These are phyloP conservation scores for Monopterus albus DNA, from an alignment of 2,113 vertebrate genomes.

Conservation along the genomic window DNA sequence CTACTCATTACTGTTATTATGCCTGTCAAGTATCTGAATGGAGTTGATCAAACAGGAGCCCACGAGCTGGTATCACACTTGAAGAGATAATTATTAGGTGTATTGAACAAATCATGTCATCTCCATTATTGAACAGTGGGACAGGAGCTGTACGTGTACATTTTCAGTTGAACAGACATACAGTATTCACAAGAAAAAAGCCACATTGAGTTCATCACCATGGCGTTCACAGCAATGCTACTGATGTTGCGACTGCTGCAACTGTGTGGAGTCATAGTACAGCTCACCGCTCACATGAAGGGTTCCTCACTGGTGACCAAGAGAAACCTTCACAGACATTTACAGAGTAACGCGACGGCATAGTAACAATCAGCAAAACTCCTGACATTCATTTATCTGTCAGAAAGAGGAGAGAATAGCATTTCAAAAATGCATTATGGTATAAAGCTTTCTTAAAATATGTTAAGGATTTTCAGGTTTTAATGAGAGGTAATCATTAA, in stretches of 20 bases:
- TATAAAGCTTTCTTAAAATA: slow-evolving; percentile 15
- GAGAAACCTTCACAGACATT: slow-evolving; percentile 38
- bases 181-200: slow-evolving; percentile 26
- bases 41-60: background rate
- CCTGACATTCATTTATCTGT: slow-evolving; percentile 22
- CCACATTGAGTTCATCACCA: slow-evolving; percentile 29
- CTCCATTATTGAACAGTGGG: background rate
- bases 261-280: background rate
- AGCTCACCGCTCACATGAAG: background rate
- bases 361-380: slow-evolving; percentile 9
- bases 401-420: slow-evolving; percentile 19
- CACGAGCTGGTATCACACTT: background rate
- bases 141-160: background rate
- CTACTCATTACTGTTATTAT: no score
- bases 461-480: slow-evolving; percentile 26
- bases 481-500: background rate
- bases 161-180: slow-evolving; percentile 8
- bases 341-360: slow-evolving; percentile 11
- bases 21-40: slow-evolving; percentile 12
- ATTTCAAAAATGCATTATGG: slow-evolving; percentile 10
- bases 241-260: slow-evolving; percentile 42
- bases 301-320: slow-evolving; percentile 49
- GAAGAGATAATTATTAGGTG: slow-evolving; percentile 10
- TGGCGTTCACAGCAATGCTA: background rate
- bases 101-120: background rate